Evolutionary conservation across 2,113 vertebrate genomes (phyloP), one percentile per base, ranked within the genome.

Genomic region (Bungarus multicinctus): DNA sequence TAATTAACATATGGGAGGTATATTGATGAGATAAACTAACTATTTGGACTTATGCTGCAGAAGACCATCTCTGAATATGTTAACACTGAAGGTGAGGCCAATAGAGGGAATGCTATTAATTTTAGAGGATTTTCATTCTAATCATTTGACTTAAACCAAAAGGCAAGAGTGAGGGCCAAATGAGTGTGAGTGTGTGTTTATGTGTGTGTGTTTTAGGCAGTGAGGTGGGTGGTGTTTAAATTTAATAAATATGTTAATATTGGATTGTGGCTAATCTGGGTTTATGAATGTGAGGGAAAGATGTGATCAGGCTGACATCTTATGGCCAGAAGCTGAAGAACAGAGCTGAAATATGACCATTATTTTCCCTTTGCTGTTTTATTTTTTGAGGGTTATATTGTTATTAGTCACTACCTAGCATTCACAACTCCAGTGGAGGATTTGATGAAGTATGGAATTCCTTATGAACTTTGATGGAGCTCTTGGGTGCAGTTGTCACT

Each of bases 281-380:
- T 53, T 81, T 81, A 81, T 81, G 69, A 25, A 74, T 50, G 60
- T n/a, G 43, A 22, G 4, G 30, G 16, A n/a, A n/a, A 74, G 47
- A 45, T 18, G 22, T 55, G 60, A 55, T 14, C 47, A 89, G 11
- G 60, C 12, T 58, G n/a, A 34, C 91, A 55, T 81, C 91, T 89
- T 92, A 88, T 92, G 91, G 91, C 60, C 91, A 81, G 50, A 55
- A 74, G 60, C 3, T 89, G 39, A 89, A 92, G 30, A 92, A 27
- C 74, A 85, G 53, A 55, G 39, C 10, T 60, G 43, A 88, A 39
- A 5, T 47, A 11, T 45, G 20, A 22, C 20, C 43, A 57, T 43
- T 87, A 86, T 50, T 58, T 30, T 53, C 74, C 60, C 27, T 81
- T 12, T 52, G 20, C 7, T 22, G 47, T 64, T 69, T 88, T 55